These are phyloP conservation scores for Drosophila rufa DNA, from an alignment of 1,140 invertebrate genomes.

Conservation along the genomic window DNA sequence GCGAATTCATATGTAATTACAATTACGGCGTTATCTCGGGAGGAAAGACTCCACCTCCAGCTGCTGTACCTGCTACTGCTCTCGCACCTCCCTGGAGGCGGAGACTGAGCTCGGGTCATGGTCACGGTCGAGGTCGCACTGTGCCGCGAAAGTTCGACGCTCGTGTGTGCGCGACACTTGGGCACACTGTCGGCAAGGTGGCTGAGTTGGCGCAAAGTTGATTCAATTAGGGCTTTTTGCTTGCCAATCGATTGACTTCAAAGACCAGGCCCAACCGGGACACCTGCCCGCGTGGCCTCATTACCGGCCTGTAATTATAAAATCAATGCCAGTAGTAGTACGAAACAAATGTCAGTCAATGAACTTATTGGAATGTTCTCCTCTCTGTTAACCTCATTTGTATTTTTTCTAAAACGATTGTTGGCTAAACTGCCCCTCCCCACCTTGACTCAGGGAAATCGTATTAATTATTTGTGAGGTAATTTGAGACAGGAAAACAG, in stretches of 20 bases:
- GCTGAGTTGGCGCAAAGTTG: conserved; percentile 45
- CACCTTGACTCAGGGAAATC: background rate
- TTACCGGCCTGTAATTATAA: conserved; percentile 50
- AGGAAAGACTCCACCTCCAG: background rate
- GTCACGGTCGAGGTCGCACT: conserved; percentile 29
- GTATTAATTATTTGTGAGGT: conserved; percentile 6
- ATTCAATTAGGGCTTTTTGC: conserved; percentile 62
- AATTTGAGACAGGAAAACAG: conserved; percentile 4
- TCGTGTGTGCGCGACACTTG: conserved; percentile 3
- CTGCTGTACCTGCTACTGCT: background rate
- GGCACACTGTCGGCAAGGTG: conserved; percentile 39
- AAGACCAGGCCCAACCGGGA: background rate
- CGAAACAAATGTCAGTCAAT: conserved; percentile 34
- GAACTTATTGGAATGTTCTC: conserved; percentile 13
- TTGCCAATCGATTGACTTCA: conserved; percentile 49
- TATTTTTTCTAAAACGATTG: background rate
- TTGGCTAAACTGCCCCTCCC: conserved; percentile 8
- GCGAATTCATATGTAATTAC: conserved; percentile 74
- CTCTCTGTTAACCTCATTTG: conserved; percentile 3
- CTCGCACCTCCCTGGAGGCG: background rate
- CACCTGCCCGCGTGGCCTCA: background rate
- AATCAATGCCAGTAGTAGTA: conserved; percentile 39
- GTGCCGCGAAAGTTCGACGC: conserved; percentile 7
- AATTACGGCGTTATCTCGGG: conserved; percentile 63
- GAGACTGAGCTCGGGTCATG: conserved; percentile 1